Evolutionary conservation across 2,797 vertebrate genomes (phyloP).

Genomic region (Rhinogobio ventralis): DNA sequence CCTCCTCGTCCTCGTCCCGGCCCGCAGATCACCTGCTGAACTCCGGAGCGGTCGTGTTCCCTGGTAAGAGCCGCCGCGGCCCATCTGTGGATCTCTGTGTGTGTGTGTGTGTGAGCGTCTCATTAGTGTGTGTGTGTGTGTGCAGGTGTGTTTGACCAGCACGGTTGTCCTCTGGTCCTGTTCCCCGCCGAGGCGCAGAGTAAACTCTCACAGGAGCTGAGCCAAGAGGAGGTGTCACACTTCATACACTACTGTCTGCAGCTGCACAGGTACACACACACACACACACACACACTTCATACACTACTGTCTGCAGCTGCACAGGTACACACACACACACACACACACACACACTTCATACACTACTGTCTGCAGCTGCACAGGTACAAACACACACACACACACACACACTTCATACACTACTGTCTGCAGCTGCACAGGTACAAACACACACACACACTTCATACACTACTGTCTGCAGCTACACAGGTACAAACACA

Average conservation of each 20-base stretch:
- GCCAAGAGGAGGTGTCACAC: slow-evolving; percentile 73
- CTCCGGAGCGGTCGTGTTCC: slow-evolving; percentile 77
- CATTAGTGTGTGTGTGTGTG: neutral
- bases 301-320: slow-evolving; percentile 73
- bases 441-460: too few relatives aligned
- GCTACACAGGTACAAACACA: too few relatives aligned
- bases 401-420: too few relatives aligned
- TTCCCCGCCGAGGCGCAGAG: slow-evolving; percentile 74
- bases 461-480: too few relatives aligned
- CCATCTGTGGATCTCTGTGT: neutral
- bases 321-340: slow-evolving; percentile 68
- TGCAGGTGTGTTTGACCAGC: slow-evolving; percentile 79
- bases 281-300: slow-evolving; percentile 68
- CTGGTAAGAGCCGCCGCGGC: slow-evolving; percentile 67
- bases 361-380: slow-evolving; percentile 75
- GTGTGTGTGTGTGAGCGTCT: neutral
- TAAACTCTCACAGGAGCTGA: slow-evolving; percentile 67
- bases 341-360: slow-evolving; percentile 69
- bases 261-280: slow-evolving; percentile 71
- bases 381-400: slow-evolving; percentile 64
- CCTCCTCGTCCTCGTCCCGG: slow-evolving; percentile 57
- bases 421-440: too few relatives aligned
- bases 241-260: slow-evolving; percentile 78
- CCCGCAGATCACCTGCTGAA: slow-evolving; percentile 75
- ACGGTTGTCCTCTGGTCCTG: slow-evolving; percentile 76